These are phyloP conservation scores for Linnaemya vulpina DNA, from an alignment of 2,888 invertebrate genomes.

Conservation along the genomic window DNA sequence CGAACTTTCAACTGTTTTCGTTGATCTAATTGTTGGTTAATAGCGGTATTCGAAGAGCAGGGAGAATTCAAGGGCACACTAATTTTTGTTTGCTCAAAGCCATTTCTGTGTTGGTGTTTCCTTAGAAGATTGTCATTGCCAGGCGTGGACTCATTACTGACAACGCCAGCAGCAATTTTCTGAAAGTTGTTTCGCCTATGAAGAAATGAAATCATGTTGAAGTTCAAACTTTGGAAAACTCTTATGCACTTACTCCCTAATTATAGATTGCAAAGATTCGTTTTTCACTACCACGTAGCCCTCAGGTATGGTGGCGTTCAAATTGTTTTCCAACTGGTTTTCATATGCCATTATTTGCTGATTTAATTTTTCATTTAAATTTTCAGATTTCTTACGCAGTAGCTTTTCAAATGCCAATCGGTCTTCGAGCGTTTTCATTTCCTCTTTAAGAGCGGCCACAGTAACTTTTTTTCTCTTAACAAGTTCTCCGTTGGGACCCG, in stretches of 20 bases:
- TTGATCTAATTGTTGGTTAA: constrained; percentile 47
- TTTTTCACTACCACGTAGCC: constrained; percentile 78
- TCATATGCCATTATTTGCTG: constrained; percentile 85
- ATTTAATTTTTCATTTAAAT: constrained; percentile 85
- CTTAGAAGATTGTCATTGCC: constrained; percentile 70
- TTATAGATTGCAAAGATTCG: constrained; percentile 77
- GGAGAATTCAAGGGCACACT: constrained; percentile 45
- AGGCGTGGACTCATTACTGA: constrained; percentile 73
- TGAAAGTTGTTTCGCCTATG: constrained; percentile 75
- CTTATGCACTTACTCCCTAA: constrained; percentile 76
- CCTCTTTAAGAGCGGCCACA: constrained; percentile 76
- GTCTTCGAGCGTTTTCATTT: constrained; percentile 84
- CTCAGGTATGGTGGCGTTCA: constrained; percentile 74
- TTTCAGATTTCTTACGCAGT: constrained; percentile 86
- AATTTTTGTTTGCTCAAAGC: constrained; percentile 4
- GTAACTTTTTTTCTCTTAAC: constrained; percentile 77
- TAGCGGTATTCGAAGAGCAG: background rate
- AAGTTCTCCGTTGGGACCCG: constrained; percentile 73
- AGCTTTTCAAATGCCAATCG: constrained; percentile 86
- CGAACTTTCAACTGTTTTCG: constrained; percentile 78
- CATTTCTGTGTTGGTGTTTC: constrained; percentile 53
- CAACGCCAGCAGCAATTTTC: constrained; percentile 75
- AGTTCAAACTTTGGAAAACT: background rate
- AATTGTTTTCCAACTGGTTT: constrained; percentile 71
- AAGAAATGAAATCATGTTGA: background rate